Base-by-base conservation (phyloP, 2,888 invertebrate species). In the Acanthococcus lagerstroemiae region DNA sequence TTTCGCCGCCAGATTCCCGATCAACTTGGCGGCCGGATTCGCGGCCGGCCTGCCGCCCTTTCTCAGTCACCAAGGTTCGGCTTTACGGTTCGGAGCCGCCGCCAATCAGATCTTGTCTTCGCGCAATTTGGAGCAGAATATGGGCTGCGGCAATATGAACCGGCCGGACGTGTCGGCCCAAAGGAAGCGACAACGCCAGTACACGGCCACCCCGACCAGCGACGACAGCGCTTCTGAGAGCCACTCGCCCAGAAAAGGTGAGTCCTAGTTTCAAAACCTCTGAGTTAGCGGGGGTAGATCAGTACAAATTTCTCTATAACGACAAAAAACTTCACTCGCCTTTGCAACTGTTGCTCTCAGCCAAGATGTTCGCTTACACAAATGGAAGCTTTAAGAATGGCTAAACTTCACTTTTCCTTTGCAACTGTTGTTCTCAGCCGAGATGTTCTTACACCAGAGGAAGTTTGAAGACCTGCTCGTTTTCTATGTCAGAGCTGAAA, bases 61-160 rank as follows among this genome's bases (percentile, higher is more conserved):
- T 60, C 60, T 71, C 69, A 67, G 71, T 69, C 50, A 71, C 68
- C 50, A 72, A 77, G 6, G 75, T 72, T 60, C 71, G 71, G 69
- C 74, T 75, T 72, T 67, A 75, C 68, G 66, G 73, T 50, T 76
- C 78, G 50, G 77, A 78, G 78, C 75, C 77, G 78, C 75, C 77
- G 61, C 52, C 50, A 61, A 61, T 61, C 61, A 61, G 24, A 61
- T 61, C 50, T 52, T 61, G 7, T 30, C 48, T 9, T 50, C 50
- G 22, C 25, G 61, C 12, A 61, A 54, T 37, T 22, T 61, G n/a
- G 61, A 61, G 22, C 61, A 50, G 37, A 61, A 37, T 61, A 61
- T 61, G 30, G 52, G 27, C 25, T 50, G 50, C n/a, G 37, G 22
- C 15, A 60, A 61, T 37, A 25, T 24, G 27, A 50, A 30, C 12